Base-by-base conservation (phyloP, 1,140 invertebrate genomes). In the Heliothis virescens region DNA sequence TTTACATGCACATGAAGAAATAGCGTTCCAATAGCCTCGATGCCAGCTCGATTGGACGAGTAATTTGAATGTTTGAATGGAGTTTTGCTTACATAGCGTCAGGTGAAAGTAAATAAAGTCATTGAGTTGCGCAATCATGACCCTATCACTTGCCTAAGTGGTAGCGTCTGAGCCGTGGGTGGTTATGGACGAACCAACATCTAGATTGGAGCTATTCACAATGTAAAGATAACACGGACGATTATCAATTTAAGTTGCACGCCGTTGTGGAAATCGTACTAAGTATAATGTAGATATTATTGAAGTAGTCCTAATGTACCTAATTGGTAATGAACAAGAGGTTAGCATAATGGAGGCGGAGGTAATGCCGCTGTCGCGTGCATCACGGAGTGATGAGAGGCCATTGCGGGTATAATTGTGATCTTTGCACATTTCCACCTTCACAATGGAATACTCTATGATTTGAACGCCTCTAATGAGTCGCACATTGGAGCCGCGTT, bases 361-460 rank as follows among this genome's bases (percentile, higher is more conserved):
- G 1, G 63, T 67, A 67, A 67, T 67, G 41, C 16, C 15, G 11
- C 3, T 11, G n/a, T 67, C 41, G 63, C 63, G 63, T 67, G 63
- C 63, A 48, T 67, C 63, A 7, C 13, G 41, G 18, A n/a, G 41
- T 50, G 50, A 67, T 67, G 48, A 41, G 41, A 48, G n/a, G 18
- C 63, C 63, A 67, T 16, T 67, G n/a, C 50, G 50, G 41, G 16
- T 34, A 67, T 48, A 9, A 67, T 67, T 48, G 63, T 67, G 10
- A 67, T 67, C 63, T 48, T 67, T 16, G 63, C 41, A 67, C 41
- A 67, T 67, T 48, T 48, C 50, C 63, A 41, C n/a, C 63, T 18
- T 47, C 34, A 67, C 63, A 48, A 48, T 18, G n/a, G 15, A 11
- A n/a, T 12, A 2, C 41, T 65, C 26, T 10, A 41, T 48, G 41